Conservation (phyloP, 2,113 vertebrate species). For the Hippopotamus amphibius region DNA sequence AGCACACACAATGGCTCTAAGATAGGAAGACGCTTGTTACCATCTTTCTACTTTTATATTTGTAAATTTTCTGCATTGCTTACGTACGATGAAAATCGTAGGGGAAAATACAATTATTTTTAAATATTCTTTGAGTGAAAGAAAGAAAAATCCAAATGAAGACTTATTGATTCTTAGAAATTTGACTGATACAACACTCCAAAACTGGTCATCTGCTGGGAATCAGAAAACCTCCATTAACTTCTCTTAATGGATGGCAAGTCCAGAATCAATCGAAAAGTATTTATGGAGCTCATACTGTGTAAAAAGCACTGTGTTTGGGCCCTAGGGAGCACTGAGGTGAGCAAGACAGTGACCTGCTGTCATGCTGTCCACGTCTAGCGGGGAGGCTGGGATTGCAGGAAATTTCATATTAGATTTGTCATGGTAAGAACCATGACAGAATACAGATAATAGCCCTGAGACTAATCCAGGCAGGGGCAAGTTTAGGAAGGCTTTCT, state of each 20-base stretch:
- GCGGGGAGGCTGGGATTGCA: not conserved
- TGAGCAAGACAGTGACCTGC: not conserved
- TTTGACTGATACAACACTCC: conserved; percentile 36
- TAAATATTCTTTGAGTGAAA: not conserved
- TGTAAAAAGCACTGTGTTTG: not conserved
- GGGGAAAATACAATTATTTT: not conserved
- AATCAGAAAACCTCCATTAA: conserved; percentile 69
- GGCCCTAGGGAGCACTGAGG: not conserved
- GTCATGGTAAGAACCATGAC: not conserved
- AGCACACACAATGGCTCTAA: rapidly evolving
- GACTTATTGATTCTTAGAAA: conserved; percentile 53
- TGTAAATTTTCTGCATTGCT: not conserved
- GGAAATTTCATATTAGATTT: not conserved
- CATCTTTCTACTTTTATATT: not conserved
- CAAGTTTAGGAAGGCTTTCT: not conserved
- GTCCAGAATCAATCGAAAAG: conserved; percentile 17
- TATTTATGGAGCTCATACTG: not conserved
- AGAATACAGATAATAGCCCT: not conserved
- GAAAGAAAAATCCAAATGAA: not conserved
- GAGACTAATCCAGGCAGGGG: not conserved
- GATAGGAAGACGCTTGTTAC: not conserved
- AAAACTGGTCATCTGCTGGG: conserved; percentile 28
- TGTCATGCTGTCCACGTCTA: not conserved
- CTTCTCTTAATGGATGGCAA: conserved; percentile 63
- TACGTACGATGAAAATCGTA: not conserved